These are phyloP conservation scores for Meiosimyza platycephala DNA, from an alignment of 2,888 invertebrate genomes.

Conservation along the genomic window DNA sequence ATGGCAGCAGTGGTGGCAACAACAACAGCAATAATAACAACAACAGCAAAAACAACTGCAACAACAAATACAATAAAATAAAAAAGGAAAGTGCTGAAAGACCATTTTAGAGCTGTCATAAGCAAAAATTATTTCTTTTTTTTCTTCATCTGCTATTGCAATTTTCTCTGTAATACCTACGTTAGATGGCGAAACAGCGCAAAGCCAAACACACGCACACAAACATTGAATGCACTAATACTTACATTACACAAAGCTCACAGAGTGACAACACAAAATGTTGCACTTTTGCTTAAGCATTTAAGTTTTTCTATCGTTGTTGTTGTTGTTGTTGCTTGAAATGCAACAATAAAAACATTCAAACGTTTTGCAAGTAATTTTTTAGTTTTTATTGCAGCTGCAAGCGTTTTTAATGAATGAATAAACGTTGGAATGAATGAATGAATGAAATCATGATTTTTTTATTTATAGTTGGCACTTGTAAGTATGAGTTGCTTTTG, in stretches of 20 bases:
- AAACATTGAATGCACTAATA: not conserved
- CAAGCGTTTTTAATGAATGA: no score
- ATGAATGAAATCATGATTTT: no score
- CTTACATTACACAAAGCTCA: not conserved
- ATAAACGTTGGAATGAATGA: no score
- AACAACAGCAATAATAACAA: constrained; percentile 1
- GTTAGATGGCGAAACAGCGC: not conserved
- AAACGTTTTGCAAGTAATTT: not conserved
- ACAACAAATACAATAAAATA: constrained; percentile 19
- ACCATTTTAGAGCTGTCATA: not conserved
- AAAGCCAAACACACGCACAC: not conserved
- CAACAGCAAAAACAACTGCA: constrained; percentile 13
- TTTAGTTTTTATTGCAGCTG: not conserved
- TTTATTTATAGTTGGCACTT: no score
- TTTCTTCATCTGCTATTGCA: not conserved
- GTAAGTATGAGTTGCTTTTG: no score
- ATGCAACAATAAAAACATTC: not conserved
- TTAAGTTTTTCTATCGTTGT: not conserved
- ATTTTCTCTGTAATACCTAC: not conserved
- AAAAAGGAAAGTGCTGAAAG: constrained; percentile 24
- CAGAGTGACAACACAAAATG: constrained; percentile 38
- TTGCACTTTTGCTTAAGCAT: constrained; percentile 4
- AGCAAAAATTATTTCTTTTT: not conserved
- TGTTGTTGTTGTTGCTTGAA: not conserved
- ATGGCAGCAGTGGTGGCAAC: not conserved